These are phyloP conservation scores for Hylaeus volcanicus DNA, from an alignment of 1,140 invertebrate genomes.

Conservation along the genomic window DNA sequence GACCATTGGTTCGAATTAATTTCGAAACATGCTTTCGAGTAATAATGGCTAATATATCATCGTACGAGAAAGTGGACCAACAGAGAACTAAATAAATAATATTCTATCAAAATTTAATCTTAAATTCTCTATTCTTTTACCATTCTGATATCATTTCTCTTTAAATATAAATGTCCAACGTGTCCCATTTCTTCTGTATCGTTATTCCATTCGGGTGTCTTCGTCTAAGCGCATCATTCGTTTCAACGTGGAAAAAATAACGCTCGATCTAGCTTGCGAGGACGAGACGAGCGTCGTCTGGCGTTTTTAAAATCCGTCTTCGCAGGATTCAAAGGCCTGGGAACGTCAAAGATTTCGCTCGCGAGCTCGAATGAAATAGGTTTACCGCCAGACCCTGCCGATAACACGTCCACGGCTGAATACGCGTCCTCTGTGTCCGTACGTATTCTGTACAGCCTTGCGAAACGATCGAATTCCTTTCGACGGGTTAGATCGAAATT, in stretches of 20 bases:
- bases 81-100: too few relatives aligned
- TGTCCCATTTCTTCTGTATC: too few relatives aligned
- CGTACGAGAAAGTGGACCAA: too few relatives aligned
- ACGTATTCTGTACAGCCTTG: slow-evolving; percentile 24
- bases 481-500: slow-evolving; percentile 22
- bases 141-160: too few relatives aligned
- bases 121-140: too few relatives aligned
- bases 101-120: too few relatives aligned
- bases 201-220: too few relatives aligned
- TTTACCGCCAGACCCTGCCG: slow-evolving; percentile 34
- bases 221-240: neutral
- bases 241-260: neutral
- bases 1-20: too few relatives aligned
- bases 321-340: slow-evolving; percentile 41
- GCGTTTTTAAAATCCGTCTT: neutral
- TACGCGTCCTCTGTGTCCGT: slow-evolving; percentile 16
- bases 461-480: slow-evolving; percentile 41
- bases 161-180: too few relatives aligned
- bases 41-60: too few relatives aligned
- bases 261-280: neutral
- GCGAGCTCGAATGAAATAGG: slow-evolving; percentile 32
- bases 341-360: slow-evolving; percentile 25
- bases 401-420: slow-evolving; percentile 29
- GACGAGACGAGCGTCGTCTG: neutral
- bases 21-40: too few relatives aligned